phyloP scores from a whole-genome alignment of 2,113 vertebrate species.

The Vulpes vulpes region DNA sequence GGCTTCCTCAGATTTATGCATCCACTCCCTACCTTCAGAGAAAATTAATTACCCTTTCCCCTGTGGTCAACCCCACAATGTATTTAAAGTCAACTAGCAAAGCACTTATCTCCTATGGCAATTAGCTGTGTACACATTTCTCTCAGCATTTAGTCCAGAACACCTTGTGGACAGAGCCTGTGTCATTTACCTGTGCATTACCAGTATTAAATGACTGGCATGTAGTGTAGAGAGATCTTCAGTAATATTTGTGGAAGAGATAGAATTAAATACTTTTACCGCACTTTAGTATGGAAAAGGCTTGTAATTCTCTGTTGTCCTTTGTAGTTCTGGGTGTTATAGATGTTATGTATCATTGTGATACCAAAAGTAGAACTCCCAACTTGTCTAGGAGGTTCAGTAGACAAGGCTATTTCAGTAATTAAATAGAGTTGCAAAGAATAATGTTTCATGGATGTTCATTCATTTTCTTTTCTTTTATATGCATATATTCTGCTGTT shows the following conservation, averaged over 20 bases:
- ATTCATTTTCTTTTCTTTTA: conserved; percentile 64
- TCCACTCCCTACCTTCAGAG: neutral
- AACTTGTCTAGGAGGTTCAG: neutral
- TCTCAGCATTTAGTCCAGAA: neutral
- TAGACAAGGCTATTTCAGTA: neutral
- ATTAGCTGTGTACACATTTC: neutral
- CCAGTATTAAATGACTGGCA: neutral
- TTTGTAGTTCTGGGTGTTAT: neutral
- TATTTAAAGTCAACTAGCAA: neutral
- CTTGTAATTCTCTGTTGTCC: neutral
- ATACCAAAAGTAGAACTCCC: neutral
- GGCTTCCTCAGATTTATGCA: neutral
- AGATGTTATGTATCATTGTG: neutral
- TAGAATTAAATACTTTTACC: neutral
- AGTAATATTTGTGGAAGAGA: neutral
- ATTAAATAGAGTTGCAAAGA: conserved; percentile 27
- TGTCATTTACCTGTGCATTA: neutral
- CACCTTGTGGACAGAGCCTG: neutral
- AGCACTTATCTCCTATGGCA: neutral
- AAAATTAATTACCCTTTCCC: neutral
- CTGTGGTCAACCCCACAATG: neutral
- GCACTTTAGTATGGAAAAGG: neutral
- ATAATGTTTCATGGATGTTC: conserved; percentile 40
- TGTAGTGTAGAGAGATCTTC: neutral
- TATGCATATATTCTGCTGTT: conserved; percentile 51